Conservation (phyloP, 2,113 vertebrate genomes). For the Eira barbara region DNA sequence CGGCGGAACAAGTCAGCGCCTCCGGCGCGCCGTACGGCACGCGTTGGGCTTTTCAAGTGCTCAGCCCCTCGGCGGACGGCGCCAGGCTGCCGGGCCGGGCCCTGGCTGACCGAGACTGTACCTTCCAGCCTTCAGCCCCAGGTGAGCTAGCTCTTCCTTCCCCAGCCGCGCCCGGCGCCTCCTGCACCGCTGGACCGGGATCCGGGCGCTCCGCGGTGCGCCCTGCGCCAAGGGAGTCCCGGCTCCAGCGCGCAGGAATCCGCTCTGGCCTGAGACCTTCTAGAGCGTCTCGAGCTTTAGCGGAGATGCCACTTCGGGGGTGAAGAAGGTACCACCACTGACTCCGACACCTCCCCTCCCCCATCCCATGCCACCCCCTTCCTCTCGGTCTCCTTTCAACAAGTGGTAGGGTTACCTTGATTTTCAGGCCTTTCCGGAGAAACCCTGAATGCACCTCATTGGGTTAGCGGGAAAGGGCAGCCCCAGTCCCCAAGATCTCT, state of each 20-base stretch:
- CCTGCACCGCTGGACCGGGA: rapidly evolving
- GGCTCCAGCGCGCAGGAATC: rapidly evolving
- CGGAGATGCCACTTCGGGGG: background rate
- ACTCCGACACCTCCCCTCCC: background rate
- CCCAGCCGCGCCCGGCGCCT: no score
- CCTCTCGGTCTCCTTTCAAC: background rate
- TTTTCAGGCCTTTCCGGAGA: background rate
- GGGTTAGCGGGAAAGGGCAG: background rate
- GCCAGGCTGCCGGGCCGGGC: conserved; percentile 66
- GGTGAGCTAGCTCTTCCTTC: conserved; percentile 57
- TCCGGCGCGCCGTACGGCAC: conserved; percentile 75
- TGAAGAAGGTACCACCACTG: background rate
- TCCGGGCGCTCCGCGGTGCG: background rate
- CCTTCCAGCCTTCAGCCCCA: conserved; percentile 69
- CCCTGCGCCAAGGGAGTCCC: background rate
- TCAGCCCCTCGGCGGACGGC: conserved; percentile 71
- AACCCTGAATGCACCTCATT: background rate
- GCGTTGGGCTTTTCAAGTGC: conserved; percentile 84
- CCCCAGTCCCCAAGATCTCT: background rate
- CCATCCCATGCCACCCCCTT: rapidly evolving
- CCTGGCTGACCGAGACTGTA: conserved; percentile 48
- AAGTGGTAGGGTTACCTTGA: background rate
- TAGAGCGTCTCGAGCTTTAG: background rate
- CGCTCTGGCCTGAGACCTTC: no score
- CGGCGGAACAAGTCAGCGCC: conserved; percentile 72